Base-by-base conservation (phyloP, 2,113 vertebrate species). In the Megatriorchis doriae region DNA sequence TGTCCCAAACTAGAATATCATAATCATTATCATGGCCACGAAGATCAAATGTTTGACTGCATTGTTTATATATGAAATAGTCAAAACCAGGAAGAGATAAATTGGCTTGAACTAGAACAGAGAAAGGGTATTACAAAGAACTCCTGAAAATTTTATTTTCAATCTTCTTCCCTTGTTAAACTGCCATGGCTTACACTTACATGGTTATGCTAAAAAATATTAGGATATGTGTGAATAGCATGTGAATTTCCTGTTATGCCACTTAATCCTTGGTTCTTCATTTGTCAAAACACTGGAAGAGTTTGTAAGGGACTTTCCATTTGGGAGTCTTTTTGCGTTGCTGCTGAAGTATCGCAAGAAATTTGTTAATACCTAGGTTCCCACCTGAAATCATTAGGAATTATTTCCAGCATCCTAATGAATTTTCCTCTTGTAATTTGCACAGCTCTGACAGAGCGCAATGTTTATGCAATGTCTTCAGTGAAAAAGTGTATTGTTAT, bases 291-390 rank as follows among this genome's bases (percentile, higher is more conserved):
- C 81, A 84, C 29, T 86, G n/a, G 61, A 45, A 59, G 72, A 81
- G 25, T 95, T 90, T 95, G 59, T 68, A 78, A 93, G 67, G 23
- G 53, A 62, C 40, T 93, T 94, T 81, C 59, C 72, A 79, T 94
- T 85, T 90, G 85, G 86, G 89, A 96, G 43, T 68, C 72, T 34
- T 71, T 65, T 89, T 93, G 34, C 26, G 55, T 90, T 94, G 31
- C 61, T 88, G n/a, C 61, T 94, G 81, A 68, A 27, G 18, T 65
- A 50, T 42, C 90, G 59, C 27, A 88, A 78, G 88, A 72, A 72
- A 67, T 96, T 95, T 96, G 21, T 94, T 94, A 95, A 88, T 81
- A 66, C 32, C 53, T 68, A 68, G 8, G 14, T 91, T 96, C 74
- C 88, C 85, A 71, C 67, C 22, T 84, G 84, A 91, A 94, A 96